Evolutionary conservation across 2,797 vertebrate genomes (phyloP).

Genomic region (Megalops cyprinoides): DNA sequence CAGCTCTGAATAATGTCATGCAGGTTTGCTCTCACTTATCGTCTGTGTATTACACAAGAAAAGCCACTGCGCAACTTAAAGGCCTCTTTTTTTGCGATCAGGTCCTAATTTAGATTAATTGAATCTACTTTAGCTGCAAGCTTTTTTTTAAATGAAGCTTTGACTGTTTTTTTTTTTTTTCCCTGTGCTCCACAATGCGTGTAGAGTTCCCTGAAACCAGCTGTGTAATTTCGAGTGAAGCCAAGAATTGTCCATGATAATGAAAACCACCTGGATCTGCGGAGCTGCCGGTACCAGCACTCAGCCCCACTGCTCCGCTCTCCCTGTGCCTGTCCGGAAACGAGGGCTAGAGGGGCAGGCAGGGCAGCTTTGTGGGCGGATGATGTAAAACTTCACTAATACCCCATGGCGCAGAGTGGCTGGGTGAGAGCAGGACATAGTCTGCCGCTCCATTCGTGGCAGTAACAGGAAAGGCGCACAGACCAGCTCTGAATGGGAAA

Average conservation of each 20-base stretch:
- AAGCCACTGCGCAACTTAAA: slow-evolving; percentile 27
- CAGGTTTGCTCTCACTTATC: background rate
- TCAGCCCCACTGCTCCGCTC: slow-evolving; percentile 2
- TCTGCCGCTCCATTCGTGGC: background rate
- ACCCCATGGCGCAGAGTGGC: background rate
- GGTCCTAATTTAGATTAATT: slow-evolving; percentile 46
- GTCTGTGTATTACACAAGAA: slow-evolving; percentile 4
- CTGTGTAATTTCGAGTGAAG: slow-evolving; percentile 50
- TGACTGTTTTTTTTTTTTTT: no score
- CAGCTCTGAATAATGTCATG: slow-evolving; percentile 23
- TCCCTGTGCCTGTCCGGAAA: slow-evolving; percentile 2
- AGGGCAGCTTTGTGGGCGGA: background rate
- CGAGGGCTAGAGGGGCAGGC: background rate
- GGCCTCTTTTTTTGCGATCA: slow-evolving; percentile 34
- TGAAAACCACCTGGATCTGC: slow-evolving; percentile 51
- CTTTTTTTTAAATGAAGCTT: slow-evolving; percentile 32
- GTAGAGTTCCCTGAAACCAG: slow-evolving; percentile 55
- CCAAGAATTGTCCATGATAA: slow-evolving; percentile 49
- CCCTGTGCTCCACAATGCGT: slow-evolving; percentile 31
- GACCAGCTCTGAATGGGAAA: background rate
- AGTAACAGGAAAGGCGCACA: background rate
- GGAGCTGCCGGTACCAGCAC: slow-evolving; percentile 32
- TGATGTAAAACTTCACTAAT: slow-evolving; percentile 13
- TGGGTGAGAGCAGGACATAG: slow-evolving; percentile 11
- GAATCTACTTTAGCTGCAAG: slow-evolving; percentile 34